These are phyloP conservation scores for Molossus molossus DNA, from an alignment of 2,797 vertebrate species.

Conservation along the genomic window DNA sequence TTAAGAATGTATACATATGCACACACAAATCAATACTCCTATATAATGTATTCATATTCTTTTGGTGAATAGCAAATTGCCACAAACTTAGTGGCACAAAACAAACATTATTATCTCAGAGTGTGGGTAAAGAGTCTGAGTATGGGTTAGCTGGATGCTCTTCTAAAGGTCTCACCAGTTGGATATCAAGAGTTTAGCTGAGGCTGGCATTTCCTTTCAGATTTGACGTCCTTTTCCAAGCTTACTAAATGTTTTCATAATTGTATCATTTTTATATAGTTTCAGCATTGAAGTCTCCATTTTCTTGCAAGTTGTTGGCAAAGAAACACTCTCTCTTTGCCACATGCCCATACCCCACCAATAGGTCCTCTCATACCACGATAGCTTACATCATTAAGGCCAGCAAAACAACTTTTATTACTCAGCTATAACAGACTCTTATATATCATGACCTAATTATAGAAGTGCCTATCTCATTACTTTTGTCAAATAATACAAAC, in stretches of 20 bases:
- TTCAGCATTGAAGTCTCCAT: neutral
- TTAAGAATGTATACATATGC: neutral
- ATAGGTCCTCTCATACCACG: neutral
- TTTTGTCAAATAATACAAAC: neutral
- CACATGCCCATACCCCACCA: neutral
- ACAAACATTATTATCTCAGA: neutral
- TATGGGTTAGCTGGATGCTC: neutral
- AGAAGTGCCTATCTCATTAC: neutral
- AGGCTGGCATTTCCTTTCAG: neutral
- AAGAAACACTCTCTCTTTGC: neutral
- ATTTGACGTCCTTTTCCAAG: neutral
- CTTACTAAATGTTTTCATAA: neutral
- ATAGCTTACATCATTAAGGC: neutral
- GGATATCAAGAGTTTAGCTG: neutral
- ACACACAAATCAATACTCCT: neutral
- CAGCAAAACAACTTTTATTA: neutral
- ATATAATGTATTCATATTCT: neutral
- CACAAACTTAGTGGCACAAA: neutral
- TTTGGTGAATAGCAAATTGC: neutral
- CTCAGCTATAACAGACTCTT: neutral
- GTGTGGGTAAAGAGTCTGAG: neutral
- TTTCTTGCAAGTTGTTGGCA: neutral
- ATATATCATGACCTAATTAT: neutral
- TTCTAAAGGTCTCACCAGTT: neutral
- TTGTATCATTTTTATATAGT: neutral